These are phyloP conservation scores for Bruchidius siliquastri DNA, from an alignment of 2,888 invertebrate species.

Conservation along the genomic window DNA sequence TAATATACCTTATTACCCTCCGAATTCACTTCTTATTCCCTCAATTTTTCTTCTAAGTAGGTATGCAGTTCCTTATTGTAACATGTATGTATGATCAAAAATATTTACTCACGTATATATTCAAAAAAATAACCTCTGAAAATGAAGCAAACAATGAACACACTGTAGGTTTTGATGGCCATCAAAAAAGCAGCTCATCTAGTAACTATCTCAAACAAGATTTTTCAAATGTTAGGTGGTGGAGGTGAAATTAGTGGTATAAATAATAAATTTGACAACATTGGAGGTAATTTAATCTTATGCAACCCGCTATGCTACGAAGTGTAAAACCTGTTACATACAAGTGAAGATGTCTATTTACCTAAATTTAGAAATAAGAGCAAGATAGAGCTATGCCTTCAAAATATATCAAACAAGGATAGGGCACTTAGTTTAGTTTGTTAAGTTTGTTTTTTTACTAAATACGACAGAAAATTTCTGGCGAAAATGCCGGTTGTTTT, in stretches of 20 bases:
- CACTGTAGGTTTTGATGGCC: background rate
- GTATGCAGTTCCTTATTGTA: too few relatives aligned
- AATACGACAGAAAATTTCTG: background rate
- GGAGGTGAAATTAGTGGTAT: background rate
- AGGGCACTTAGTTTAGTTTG: background rate
- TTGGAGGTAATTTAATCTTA: background rate
- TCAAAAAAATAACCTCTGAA: background rate
- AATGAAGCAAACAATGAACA: background rate
- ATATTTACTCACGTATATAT: background rate
- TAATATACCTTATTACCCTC: too few relatives aligned
- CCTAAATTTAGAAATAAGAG: background rate
- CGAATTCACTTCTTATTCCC: too few relatives aligned
- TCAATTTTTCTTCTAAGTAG: too few relatives aligned
- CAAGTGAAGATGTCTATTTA: background rate
- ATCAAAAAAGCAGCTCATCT: too few relatives aligned
- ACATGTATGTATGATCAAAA: too few relatives aligned
- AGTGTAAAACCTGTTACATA: background rate
- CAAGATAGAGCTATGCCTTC: background rate
- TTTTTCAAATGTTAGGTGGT: background rate
- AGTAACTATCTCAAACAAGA: background rate
- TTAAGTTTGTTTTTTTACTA: background rate
- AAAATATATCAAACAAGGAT: background rate
- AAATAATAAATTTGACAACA: background rate
- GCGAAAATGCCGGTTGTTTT: background rate
- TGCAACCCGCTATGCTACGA: background rate